Evolutionary conservation across 1,140 invertebrate genomes (phyloP).

Genomic region (Drosophila sulfurigaster): DNA sequence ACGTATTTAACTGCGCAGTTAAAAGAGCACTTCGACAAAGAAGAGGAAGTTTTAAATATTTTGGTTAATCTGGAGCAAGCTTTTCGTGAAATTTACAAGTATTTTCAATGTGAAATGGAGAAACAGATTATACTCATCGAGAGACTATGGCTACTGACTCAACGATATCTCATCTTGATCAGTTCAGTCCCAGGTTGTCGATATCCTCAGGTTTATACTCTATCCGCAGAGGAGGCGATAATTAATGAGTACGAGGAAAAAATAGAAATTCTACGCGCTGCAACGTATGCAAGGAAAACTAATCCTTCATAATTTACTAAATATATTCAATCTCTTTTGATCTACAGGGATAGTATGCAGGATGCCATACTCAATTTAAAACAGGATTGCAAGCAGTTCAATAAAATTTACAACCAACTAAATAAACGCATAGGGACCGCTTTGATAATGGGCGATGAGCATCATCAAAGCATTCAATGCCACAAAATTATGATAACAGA

Average conservation of each 20-base stretch:
- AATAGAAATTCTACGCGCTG: slow-evolving; percentile 46
- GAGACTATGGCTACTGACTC: slow-evolving; percentile 62
- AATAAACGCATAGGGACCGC: slow-evolving; percentile 58
- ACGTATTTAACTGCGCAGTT: slow-evolving; percentile 57
- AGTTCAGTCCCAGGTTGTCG: slow-evolving; percentile 61
- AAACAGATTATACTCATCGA: slow-evolving; percentile 56
- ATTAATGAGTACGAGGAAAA: slow-evolving; percentile 76
- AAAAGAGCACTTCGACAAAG: slow-evolving; percentile 58
- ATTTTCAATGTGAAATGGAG: slow-evolving; percentile 55
- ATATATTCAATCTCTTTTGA: background rate
- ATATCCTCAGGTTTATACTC: slow-evolving; percentile 67
- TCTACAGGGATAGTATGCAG: slow-evolving; percentile 53
- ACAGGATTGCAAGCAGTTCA: slow-evolving; percentile 54
- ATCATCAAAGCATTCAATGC: slow-evolving; percentile 50
- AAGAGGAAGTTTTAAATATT: slow-evolving; percentile 51
- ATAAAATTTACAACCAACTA: slow-evolving; percentile 47
- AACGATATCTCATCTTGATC: slow-evolving; percentile 66
- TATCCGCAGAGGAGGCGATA: slow-evolving; percentile 69
- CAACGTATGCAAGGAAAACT: slow-evolving; percentile 44
- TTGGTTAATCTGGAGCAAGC: slow-evolving; percentile 49
- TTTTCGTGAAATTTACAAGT: slow-evolving; percentile 49
- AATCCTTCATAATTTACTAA: background rate
- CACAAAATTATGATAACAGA: slow-evolving; percentile 66
- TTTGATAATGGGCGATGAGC: slow-evolving; percentile 58
- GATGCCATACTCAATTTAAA: slow-evolving; percentile 34